phyloP scores from a whole-genome alignment of 2,888 invertebrate species.

The Germaria angustata region DNA sequence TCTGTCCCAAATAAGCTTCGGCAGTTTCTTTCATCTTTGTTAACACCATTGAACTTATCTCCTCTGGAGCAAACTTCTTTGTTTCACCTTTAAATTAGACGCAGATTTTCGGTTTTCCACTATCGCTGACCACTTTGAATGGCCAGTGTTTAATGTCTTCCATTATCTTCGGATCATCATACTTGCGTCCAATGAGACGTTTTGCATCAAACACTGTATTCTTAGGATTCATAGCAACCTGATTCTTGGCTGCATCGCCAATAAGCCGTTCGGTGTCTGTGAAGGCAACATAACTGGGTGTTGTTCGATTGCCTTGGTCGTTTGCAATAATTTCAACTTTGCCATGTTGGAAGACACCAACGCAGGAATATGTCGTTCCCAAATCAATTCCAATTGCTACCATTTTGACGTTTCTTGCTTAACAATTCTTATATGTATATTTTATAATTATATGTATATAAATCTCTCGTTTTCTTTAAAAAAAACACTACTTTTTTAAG shows the following conservation, averaged over 20 bases:
- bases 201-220: conserved; percentile 96
- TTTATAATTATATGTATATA: background rate
- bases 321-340: conserved; percentile 92
- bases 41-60: conserved; percentile 95
- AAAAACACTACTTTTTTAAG: background rate
- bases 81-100: conserved; percentile 93
- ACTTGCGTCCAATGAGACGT: conserved; percentile 95
- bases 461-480: background rate
- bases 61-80: conserved; percentile 94
- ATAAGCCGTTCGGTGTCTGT: conserved; percentile 91
- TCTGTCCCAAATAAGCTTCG: conserved; percentile 91
- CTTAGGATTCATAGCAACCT: conserved; percentile 92
- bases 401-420: conserved; percentile 75
- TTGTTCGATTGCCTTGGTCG: conserved; percentile 91
- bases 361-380: conserved; percentile 92
- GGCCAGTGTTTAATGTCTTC: conserved; percentile 97
- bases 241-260: conserved; percentile 91
- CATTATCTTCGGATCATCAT: conserved; percentile 93
- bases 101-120: conserved; percentile 89
- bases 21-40: conserved; percentile 96
- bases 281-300: conserved; percentile 89
- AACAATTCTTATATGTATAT: background rate
- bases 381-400: conserved; percentile 91
- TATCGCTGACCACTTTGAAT: conserved; percentile 90
- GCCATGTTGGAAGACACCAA: conserved; percentile 90